Evolutionary conservation across 2,113 vertebrate genomes (phyloP), one percentile per base, ranked within the genome.

Genomic region (Empidonax alnorum): DNA sequence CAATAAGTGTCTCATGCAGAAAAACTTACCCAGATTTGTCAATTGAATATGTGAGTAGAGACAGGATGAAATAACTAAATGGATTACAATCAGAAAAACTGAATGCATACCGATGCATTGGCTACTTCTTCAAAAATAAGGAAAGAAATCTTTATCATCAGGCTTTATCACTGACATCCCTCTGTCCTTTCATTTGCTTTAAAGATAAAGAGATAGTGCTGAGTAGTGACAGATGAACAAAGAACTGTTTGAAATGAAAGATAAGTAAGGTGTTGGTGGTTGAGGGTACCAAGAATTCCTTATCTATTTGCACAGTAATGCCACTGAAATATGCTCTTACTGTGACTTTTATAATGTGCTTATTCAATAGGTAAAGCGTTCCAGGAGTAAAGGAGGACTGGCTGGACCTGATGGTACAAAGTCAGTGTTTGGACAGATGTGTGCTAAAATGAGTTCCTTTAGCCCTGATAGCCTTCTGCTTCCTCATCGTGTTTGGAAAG

Each of bases 341-440:
- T 18, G 42, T 88, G 58, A 39, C n/a, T 76, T 79, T 13, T 65
- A 15, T 55, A 23, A 75, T 65, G 9, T 84, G 37, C 42, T 80
- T 75, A 12, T 33, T 76, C 76, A 66, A 69, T 71, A 99, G 99
- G 99, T 99, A 61, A 99, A 99, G 92, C 99, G 99, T n/a, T 99
- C 99, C 7, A 98, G 99, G 41, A 99, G 99, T 95, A 99, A 99
- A 98, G 99, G 99, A 15, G 99, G 99, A 31, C 97, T 99, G 50
- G 99, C 99, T 4, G 99, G 99, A 63, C 99, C 99, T 0, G 99
- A 99, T 23, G 99, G 99, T 76, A 99, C 99, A 47, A 99, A 99
- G 98, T 99, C 99, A 28, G 99, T 99, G 22, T 99, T 99, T 91
- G 99, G 99, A 68, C 99, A 99, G 97, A 99, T 99, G 99, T 99